phyloP scores from a whole-genome alignment of 2,888 invertebrate genomes.

The Stratiomys singularior region DNA sequence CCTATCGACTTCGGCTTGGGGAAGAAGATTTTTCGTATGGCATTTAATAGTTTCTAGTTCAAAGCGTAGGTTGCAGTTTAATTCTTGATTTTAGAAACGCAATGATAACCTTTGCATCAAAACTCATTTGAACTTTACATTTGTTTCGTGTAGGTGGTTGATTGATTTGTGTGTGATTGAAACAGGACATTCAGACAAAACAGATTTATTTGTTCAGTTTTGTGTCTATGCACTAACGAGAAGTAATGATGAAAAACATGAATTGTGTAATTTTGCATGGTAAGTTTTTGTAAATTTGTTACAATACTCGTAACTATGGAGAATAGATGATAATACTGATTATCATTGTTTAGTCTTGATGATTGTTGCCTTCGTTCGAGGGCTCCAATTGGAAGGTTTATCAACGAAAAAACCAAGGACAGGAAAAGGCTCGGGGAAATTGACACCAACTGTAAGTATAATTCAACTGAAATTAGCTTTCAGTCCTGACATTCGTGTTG shows the following conservation, averaged over 20 bases:
- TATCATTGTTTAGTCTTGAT: constrained; percentile 53
- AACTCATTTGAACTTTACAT: constrained; percentile 11
- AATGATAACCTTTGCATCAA: constrained; percentile 19
- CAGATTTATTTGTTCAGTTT: neutral
- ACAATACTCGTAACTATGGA: neutral
- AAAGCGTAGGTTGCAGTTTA: constrained; percentile 15
- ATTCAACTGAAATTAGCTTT: constrained; percentile 53
- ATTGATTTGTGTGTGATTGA: neutral
- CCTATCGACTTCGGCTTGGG: neutral
- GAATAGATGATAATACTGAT: neutral
- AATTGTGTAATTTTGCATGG: neutral
- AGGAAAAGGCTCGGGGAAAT: constrained; percentile 63
- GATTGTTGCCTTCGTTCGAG: constrained; percentile 56
- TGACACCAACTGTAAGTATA: constrained; percentile 22
- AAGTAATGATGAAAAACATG: neutral
- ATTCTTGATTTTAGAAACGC: neutral
- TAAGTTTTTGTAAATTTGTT: neutral
- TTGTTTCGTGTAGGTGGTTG: neutral
- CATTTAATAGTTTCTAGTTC: constrained; percentile 10
- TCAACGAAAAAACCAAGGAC: constrained; percentile 73
- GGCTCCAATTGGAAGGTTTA: constrained; percentile 70
- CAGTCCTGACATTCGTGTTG: neutral
- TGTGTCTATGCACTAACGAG: no score
- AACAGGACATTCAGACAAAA: neutral
- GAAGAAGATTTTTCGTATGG: constrained; percentile 15